Percentiles rank a stretch among this genome's conserved stretches.
phyloP scores from a whole-genome alignment of 1,140 invertebrate species.

The Pygmarrhopalites habei region DNA sequence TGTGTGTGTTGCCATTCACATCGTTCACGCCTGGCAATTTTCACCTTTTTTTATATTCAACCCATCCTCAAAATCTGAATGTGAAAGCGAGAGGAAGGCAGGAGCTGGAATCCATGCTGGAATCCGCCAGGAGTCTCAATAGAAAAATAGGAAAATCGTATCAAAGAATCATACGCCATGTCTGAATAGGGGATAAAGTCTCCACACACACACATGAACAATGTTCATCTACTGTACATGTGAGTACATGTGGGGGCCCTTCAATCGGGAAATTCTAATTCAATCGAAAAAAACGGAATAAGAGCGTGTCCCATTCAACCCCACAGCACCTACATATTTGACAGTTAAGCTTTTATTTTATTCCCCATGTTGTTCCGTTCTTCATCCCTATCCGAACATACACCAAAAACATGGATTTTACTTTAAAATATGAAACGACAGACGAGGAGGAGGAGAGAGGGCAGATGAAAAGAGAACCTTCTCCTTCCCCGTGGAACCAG shows the following conservation, averaged over 20 bases:
- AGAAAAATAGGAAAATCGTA: conserved; percentile 18
- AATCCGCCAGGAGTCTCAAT: conserved; percentile 1
- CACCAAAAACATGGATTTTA: neutral
- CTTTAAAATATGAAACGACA: neutral
- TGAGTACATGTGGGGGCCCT: no score
- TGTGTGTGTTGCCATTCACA: conserved; percentile 20
- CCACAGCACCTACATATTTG: neutral
- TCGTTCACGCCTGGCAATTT: conserved; percentile 40
- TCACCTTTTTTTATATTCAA: conserved; percentile 26
- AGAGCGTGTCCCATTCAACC: neutral
- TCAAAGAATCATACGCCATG: conserved; percentile 21
- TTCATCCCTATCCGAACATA: neutral
- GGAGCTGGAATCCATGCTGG: neutral
- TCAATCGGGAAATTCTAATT: no score
- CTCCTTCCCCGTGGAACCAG: neutral
- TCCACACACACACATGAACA: no score
- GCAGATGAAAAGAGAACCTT: no score
- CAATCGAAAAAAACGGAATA: neutral
- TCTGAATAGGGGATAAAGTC: conserved; percentile 2
- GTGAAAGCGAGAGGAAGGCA: neutral
- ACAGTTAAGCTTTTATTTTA: neutral
- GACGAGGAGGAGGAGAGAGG: no score
- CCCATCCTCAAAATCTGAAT: conserved; percentile 7
- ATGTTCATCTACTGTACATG: no score
- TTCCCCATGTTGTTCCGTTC: no score